Base-by-base conservation (phyloP, 2,113 vertebrate species). In the Colius striatus region DNA sequence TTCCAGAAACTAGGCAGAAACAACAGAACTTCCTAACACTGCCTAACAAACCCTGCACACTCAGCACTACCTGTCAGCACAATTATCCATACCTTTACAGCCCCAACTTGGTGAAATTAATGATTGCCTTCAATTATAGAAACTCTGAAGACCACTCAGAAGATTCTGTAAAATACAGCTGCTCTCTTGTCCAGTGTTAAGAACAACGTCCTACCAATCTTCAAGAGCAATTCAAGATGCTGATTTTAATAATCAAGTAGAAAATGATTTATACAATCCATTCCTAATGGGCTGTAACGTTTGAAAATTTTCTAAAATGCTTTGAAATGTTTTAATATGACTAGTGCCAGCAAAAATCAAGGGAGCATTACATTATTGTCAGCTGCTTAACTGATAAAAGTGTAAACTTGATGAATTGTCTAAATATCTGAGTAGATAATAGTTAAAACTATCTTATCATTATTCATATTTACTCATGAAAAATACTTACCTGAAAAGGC, bases 401-500 rank as follows among this genome's bases (percentile, higher is more conserved):
- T 57, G 11, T 41, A 61, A 90, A 94, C 12, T 4, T 0, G 0
- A 55, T 10, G 13, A 4, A 38, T 92, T 77, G 92, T 54, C 32
- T 57, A 91, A 87, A 45, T 27, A 58, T 26, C 47, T 75, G 22
- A 61, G 70, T 26, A 78, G 25, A 38, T 21, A 89, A 73, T 11
- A 57, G 23, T 60, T 70, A 80, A 85, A 73, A 38, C 10, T 2
- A 0, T 57, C 13, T 73, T 61, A 38, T 23, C 2, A 53, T 34
- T 77, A 11, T 34, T 78, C 16, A 16, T 66, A 41, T 54, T 76
- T 45, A 66, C 9, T 81, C 2, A 47, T 12, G n/a, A 79, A 83
- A 93, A 81, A 72, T 55, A 89, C 98, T 90, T 95, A 99, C 98
- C 99, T 98, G 97, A 99, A 98, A 84, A 99, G 93, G 80, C 98